A percentile compares a stretch with the other conserved stretches of the same genome.
phyloP scores from a whole-genome alignment of 2,888 invertebrate species.

The Parochlus steinenii region DNA sequence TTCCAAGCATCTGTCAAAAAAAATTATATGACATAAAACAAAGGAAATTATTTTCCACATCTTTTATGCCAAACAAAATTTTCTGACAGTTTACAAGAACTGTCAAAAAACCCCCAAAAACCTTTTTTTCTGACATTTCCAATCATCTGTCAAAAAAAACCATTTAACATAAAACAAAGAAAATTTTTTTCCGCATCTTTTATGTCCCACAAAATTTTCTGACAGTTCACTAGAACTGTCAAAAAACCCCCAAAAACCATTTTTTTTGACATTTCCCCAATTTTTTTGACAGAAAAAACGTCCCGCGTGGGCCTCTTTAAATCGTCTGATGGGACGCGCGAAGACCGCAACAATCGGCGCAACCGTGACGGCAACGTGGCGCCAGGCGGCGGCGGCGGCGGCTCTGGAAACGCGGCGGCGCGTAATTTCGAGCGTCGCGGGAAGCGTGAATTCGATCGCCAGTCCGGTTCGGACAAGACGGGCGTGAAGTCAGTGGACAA shows the following conservation, averaged over 20 bases:
- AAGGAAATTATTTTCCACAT: too few species aligned
- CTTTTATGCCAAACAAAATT: too few species aligned
- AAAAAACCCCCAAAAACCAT: neutral
- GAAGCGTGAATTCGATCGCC: slow-evolving; percentile 85
- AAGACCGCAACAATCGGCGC: slow-evolving; percentile 53
- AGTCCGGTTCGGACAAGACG: slow-evolving; percentile 89
- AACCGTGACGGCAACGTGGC: slow-evolving; percentile 42
- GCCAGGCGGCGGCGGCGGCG: slow-evolving; percentile 23
- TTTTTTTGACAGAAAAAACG: slow-evolving; percentile 29
- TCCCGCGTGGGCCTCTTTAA: too few species aligned
- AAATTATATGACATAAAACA: too few species aligned
- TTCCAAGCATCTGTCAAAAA: too few species aligned
- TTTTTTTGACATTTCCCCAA: slow-evolving; percentile 15
- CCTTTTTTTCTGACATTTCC: too few species aligned
- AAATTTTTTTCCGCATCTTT: too few species aligned
- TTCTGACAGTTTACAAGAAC: too few species aligned
- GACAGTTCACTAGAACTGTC: neutral
- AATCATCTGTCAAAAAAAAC: too few species aligned
- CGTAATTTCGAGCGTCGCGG: slow-evolving; percentile 40
- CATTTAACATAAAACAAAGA: neutral
- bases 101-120: too few species aligned
- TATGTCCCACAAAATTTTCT: too few species aligned
- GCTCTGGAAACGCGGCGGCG: slow-evolving; percentile 21
- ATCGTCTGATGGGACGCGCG: slow-evolving; percentile 41
- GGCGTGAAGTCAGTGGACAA: slow-evolving; percentile 89